Evolutionary conservation across 2,797 vertebrate species (phyloP).

Genomic region (Picus viridis): DNA sequence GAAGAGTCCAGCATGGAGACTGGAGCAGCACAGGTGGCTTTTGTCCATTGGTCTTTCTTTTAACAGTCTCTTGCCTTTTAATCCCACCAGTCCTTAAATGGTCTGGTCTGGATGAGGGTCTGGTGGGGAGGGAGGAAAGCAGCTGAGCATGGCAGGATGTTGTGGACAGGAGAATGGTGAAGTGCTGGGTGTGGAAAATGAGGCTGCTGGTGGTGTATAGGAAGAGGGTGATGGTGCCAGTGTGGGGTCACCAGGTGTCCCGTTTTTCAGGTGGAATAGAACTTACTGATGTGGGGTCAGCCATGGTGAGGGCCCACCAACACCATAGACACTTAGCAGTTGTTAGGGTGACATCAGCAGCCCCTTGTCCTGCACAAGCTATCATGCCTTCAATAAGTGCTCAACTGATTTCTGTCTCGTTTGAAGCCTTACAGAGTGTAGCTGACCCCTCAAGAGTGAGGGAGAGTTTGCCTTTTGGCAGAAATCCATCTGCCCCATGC

Average conservation of each 20-base stretch:
- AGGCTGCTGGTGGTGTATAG: background rate
- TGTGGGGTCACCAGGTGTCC: background rate
- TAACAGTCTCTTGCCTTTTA: background rate
- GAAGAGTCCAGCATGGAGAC: background rate
- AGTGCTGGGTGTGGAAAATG: background rate
- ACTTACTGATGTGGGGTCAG: accelerated
- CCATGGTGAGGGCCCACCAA: no score
- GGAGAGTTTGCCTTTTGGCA: background rate
- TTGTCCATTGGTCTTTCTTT: background rate
- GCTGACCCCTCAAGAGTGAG: background rate
- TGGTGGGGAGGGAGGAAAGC: background rate
- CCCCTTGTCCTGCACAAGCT: background rate
- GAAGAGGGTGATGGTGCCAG: background rate
- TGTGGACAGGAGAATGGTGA: background rate
- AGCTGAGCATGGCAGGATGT: background rate
- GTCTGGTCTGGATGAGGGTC: background rate
- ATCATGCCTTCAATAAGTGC: background rate
- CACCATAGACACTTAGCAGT: background rate
- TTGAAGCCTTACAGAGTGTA: background rate
- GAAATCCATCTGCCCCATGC: background rate
- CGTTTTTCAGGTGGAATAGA: background rate
- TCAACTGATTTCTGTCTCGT: background rate
- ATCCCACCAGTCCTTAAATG: background rate
- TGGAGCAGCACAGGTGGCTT: background rate
- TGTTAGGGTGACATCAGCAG: background rate